phyloP scores from a whole-genome alignment of 2,797 vertebrate genomes.

The Eulemur albifrons region DNA sequence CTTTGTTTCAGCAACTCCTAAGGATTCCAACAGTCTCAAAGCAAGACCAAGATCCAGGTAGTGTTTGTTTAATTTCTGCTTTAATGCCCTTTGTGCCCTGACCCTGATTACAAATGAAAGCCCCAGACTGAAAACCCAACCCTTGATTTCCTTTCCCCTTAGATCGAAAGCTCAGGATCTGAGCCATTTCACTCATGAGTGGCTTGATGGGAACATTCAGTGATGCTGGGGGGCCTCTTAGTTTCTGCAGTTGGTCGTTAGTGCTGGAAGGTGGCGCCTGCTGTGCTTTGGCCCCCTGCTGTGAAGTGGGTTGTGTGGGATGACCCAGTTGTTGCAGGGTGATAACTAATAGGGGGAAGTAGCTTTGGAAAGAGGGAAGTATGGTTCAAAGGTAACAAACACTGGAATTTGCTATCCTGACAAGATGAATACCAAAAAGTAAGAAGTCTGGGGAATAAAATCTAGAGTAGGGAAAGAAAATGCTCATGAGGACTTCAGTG shows the following conservation, averaged over 20 bases:
- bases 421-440: not conserved
- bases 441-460: not conserved
- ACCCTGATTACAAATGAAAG: not conserved
- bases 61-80: constrained; percentile 74
- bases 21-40: constrained; percentile 84
- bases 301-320: not conserved
- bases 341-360: not conserved
- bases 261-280: not conserved
- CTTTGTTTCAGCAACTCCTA: constrained; percentile 84
- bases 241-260: not conserved
- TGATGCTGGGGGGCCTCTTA: not conserved
- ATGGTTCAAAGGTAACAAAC: not conserved
- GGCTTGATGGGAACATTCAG: not conserved
- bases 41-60: constrained; percentile 89
- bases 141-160: not conserved
- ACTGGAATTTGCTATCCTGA: not conserved
- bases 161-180: not conserved
- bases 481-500: not conserved
- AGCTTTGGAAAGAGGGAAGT: constrained; percentile 11
- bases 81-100: constrained; percentile 29
- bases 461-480: constrained; percentile 30
- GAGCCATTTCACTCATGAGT: not conserved
- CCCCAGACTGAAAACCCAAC: not conserved
- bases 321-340: not conserved
- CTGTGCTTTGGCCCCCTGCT: not conserved